Conservation (phyloP, 2,888 invertebrate genomes). For the Tiphia femorata region DNA sequence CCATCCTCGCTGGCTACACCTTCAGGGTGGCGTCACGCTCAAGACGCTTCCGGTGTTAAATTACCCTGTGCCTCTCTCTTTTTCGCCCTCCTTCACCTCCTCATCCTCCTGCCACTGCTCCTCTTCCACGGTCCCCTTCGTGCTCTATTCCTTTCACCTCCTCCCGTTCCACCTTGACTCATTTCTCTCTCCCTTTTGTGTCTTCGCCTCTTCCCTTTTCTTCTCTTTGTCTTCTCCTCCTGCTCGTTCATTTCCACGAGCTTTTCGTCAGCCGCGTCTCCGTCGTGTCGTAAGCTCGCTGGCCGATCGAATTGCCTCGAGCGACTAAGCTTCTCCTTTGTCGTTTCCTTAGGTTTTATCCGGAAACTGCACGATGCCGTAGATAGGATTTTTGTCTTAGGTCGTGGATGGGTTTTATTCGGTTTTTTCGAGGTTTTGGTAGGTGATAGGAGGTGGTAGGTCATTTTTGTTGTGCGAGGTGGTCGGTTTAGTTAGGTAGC, state of each 20-base stretch:
- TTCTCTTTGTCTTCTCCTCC: constrained; percentile 13
- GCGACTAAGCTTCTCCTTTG: too few species aligned
- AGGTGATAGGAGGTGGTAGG: too few species aligned
- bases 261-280: constrained; percentile 27
- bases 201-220: constrained; percentile 20
- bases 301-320: too few species aligned
- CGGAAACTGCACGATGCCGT: too few species aligned
- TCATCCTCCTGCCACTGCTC: neutral
- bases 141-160: constrained; percentile 17
- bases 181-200: constrained; percentile 24
- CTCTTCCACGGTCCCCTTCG: constrained; percentile 17
- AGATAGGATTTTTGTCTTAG: too few species aligned
- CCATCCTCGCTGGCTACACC: constrained; percentile 63
- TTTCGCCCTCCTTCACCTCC: constrained; percentile 32
- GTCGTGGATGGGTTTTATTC: too few species aligned
- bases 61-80: constrained; percentile 59
- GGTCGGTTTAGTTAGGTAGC: too few species aligned
- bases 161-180: neutral
- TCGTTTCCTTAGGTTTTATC: too few species aligned
- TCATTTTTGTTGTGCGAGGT: too few species aligned
- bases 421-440: too few species aligned
- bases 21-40: constrained; percentile 69
- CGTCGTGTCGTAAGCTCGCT: neutral
- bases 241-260: constrained; percentile 18
- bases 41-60: constrained; percentile 69